Evolutionary conservation across 2,797 vertebrate species (phyloP), one percentile per base, ranked within the genome.

Genomic region (Bradypodion pumilum): DNA sequence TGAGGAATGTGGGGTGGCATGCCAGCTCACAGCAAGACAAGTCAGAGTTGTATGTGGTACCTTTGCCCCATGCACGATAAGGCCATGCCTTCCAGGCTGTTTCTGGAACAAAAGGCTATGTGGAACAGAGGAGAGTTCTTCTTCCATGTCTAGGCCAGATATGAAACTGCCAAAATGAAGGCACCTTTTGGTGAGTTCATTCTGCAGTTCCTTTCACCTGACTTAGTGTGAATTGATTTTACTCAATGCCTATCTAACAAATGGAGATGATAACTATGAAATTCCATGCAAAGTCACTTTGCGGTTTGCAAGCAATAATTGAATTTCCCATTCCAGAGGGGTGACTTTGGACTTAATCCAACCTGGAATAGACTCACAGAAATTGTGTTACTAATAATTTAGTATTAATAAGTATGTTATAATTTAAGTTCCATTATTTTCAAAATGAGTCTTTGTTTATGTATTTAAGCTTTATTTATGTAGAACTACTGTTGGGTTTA

Each of bases 201-300:
- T n/a, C n/a, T n/a, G n/a, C n/a, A n/a, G n/a, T n/a, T n/a, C n/a
- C n/a, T n/a, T n/a, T n/a, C n/a, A n/a, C n/a, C n/a, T n/a, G n/a
- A n/a, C n/a, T n/a, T n/a, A n/a, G n/a, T n/a, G n/a, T n/a, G n/a
- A n/a, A n/a, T 12, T 27, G 35, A 56, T 62, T 29, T 65, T 87
- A 79, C 40, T 35, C n/a, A 70, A 37, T 19, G 21, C 27, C 21
- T 80, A 80, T 82, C n/a, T 40, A 74, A 74, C 0, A 8, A 42
- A 60, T 0, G 42, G 21, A n/a, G 32, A 74, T 0, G 1, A n/a
- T 84, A 68, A 82, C n/a, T 7, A 6, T 0, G 0, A 74, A 46
- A 29, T 70, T 87, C 81, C 74, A 13, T 46, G 23, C 52, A 25
- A 35, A 37, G 13, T 49, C 40, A 40, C 42, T 78, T 77, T 87